A percentile compares a stretch with the other conserved stretches of the same genome.
Conservation (phyloP, 2,113 vertebrate genomes). For the Orthonyx spaldingii region DNA sequence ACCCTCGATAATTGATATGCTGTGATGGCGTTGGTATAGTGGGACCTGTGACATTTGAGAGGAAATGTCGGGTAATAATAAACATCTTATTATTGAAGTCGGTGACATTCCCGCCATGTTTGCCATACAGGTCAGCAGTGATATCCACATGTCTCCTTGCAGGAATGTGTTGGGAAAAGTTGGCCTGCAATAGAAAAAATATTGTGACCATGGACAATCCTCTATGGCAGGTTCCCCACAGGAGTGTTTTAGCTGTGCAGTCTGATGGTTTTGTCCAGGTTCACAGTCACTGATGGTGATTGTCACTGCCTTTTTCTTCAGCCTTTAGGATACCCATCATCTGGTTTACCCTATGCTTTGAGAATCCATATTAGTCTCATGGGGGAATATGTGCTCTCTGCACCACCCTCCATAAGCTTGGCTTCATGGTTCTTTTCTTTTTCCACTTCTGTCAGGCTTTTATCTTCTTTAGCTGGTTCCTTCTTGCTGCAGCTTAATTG, state of each 20-base stretch:
- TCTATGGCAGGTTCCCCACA: not conserved
- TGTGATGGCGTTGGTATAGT: not conserved
- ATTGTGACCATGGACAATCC: accelerated
- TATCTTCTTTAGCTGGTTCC: not conserved
- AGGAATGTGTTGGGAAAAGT: not conserved
- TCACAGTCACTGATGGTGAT: not conserved
- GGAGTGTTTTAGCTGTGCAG: not conserved
- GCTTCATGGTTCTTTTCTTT: not conserved
- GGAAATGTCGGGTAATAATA: not conserved
- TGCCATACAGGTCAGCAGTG: not conserved
- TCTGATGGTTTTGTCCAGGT: not conserved
- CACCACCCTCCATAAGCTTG: not conserved
- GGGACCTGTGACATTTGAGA: not conserved
- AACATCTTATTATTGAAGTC: not conserved
- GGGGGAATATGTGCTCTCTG: not conserved
- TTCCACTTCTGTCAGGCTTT: not conserved
- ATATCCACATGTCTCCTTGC: not conserved
- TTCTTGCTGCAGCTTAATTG: not conserved
- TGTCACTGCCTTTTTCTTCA: not conserved
- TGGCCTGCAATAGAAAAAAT: not conserved
- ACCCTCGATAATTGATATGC: accelerated
- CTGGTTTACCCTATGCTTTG: not conserved
- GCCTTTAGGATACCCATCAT: not conserved
- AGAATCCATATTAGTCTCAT: not conserved
- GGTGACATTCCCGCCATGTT: not conserved